These are phyloP conservation scores for Thryonomys swinderianus DNA, from an alignment of 2,113 vertebrate genomes.

Conservation along the genomic window DNA sequence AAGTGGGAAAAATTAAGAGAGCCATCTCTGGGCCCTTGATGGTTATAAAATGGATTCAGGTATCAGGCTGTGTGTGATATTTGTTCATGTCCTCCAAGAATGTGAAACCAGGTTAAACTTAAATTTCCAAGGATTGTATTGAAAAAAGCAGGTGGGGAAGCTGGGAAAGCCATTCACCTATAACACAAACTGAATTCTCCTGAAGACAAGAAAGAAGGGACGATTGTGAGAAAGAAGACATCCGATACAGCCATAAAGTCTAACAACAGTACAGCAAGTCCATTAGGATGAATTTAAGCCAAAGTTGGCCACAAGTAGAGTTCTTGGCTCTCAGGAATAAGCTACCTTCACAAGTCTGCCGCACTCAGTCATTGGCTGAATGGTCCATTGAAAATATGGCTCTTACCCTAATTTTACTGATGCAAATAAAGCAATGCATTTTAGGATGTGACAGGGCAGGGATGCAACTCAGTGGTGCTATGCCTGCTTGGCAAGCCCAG, in stretches of 20 bases:
- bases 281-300: neutral
- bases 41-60: neutral
- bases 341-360: neutral
- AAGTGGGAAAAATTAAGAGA: slow-evolving; percentile 1
- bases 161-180: neutral
- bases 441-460: neutral
- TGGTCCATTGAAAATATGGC: neutral
- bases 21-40: neutral
- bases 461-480: too few species aligned
- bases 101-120: neutral
- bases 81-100: neutral
- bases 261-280: neutral
- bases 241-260: neutral
- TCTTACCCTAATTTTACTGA: neutral
- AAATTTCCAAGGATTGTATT: slow-evolving; percentile 16
- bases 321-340: too few species aligned
- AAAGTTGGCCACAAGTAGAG: neutral
- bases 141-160: neutral
- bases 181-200: neutral
- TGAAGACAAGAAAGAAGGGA: neutral
- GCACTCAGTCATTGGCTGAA: neutral
- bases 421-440: neutral
- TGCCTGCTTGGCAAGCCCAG: too few species aligned
- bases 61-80: too few species aligned
- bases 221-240: neutral